These are phyloP conservation scores for Athripsodes cinereus DNA, from an alignment of 2,888 invertebrate species.

Conservation along the genomic window DNA sequence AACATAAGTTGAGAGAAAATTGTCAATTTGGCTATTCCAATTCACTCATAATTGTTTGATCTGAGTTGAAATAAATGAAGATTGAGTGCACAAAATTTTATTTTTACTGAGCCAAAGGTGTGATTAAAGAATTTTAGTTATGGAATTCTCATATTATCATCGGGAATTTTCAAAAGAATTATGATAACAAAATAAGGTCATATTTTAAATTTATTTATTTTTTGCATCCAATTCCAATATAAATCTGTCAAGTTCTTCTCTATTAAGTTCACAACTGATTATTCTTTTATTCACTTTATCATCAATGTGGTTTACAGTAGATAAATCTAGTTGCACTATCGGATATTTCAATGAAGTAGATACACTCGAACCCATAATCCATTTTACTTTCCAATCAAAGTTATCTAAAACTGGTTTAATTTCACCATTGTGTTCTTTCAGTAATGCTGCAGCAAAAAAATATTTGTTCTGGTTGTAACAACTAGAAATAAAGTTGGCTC, in stretches of 20 bases:
- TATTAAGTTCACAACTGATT: constrained; percentile 36
- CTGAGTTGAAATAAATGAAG: too few species aligned
- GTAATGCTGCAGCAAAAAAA: constrained; percentile 17
- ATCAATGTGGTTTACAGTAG: constrained; percentile 31
- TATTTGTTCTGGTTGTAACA: constrained; percentile 14
- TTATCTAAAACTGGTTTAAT: constrained; percentile 24
- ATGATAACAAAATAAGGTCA: too few species aligned
- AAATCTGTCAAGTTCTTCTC: constrained; percentile 35
- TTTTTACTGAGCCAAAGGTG: too few species aligned
- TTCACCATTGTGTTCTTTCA: constrained; percentile 23
- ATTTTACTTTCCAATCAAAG: constrained; percentile 39
- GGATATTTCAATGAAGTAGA: constrained; percentile 37
- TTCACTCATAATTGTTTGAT: too few species aligned
- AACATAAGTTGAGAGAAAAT: too few species aligned
- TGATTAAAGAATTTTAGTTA: too few species aligned
- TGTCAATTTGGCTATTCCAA: too few species aligned
- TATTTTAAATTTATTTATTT: too few species aligned
- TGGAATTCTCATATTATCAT: too few species aligned
- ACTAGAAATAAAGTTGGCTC: constrained; percentile 12
- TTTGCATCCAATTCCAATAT: constrained; percentile 35
- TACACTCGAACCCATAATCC: constrained; percentile 38
- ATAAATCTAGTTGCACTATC: constrained; percentile 35
- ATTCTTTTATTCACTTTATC: constrained; percentile 27
- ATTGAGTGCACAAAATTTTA: too few species aligned
- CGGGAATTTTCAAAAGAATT: too few species aligned